Base-by-base conservation (phyloP, 2,113 vertebrate genomes). In the Chionomys nivalis region DNA sequence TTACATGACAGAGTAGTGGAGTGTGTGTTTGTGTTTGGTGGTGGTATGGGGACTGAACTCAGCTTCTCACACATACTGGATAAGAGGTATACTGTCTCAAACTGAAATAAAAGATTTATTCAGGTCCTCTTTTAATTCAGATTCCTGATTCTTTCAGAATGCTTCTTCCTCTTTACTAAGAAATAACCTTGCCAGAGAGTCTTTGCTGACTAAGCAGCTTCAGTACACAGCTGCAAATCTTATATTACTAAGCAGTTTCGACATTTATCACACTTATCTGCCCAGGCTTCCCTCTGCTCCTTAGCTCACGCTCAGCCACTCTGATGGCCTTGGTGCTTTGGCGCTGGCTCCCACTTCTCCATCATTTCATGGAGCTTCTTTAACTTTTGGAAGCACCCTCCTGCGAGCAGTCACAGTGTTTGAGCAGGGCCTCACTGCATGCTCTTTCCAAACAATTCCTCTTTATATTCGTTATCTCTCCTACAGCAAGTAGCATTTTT, bases 261-360 rank as follows among this genome's bases (percentile, higher is more conserved):
- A 90, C 44, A 36, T 10, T 19, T 5, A 52, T 21, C 24, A 90
- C 44, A 36, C 13, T 19, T 5, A 52, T 21, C 24, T 44, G 16
- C 14, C 24, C 33, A 14, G 13, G 17, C 75, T 94, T 73, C 70
- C 14, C 44, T 24, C 19, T 63, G 16, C 1, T 68, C 82, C 28
- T 73, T 66, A 28, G 13, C 3, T 63, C 0, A 10, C 2, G n/a
- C 28, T 39, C 39, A 58, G 2, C n/a, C 1, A 8, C 1, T 47
- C 87, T 73, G 13, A 77, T 12, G 47, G 17, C 1, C 36, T 70
- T 24, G 36, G 23, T n/a, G 21, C 63, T 14, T 55, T 55, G 82
- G 16, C 70, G 47, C 4, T 31, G 58, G 5, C 26, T 87, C 44
- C 66, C 1, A 33, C 13, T 11, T 17, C 11, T 77, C 36, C 0